Conservation (phyloP, 2,113 vertebrate species). For the Dolichotis patagonum region DNA sequence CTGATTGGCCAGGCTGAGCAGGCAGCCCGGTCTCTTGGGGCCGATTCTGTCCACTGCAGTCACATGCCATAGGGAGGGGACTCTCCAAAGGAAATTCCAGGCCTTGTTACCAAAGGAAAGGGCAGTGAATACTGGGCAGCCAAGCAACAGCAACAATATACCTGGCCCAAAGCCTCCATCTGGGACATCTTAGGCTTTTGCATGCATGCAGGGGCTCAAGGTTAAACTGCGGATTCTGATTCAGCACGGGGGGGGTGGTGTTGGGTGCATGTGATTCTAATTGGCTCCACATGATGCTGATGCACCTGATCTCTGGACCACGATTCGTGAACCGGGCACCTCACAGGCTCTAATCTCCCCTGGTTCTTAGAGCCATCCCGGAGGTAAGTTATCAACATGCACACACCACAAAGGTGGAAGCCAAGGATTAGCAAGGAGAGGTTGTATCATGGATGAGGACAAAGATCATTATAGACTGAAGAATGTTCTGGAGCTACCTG, state of each 20-base stretch:
- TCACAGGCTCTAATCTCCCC: not conserved
- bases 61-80: not conserved
- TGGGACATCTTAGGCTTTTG: not conserved
- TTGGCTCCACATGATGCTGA: not conserved
- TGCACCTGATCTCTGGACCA: not conserved
- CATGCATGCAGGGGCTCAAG: not conserved
- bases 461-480: accelerated
- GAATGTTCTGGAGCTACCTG: not conserved
- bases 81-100: not conserved
- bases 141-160: not conserved
- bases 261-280: not conserved
- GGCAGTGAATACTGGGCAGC: not conserved
- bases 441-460: not conserved
- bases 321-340: not conserved
- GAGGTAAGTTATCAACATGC: not conserved
- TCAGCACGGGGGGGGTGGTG: not conserved
- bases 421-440: not conserved
- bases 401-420: not conserved
- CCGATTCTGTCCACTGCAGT: not conserved
- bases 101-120: not conserved
- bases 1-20: not conserved
- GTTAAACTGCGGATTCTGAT: not conserved
- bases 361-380: not conserved
- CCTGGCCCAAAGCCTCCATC: not conserved
- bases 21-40: not conserved